Evolutionary conservation across 1,140 invertebrate genomes (phyloP).

Genomic region (Cotesia glomerata): DNA sequence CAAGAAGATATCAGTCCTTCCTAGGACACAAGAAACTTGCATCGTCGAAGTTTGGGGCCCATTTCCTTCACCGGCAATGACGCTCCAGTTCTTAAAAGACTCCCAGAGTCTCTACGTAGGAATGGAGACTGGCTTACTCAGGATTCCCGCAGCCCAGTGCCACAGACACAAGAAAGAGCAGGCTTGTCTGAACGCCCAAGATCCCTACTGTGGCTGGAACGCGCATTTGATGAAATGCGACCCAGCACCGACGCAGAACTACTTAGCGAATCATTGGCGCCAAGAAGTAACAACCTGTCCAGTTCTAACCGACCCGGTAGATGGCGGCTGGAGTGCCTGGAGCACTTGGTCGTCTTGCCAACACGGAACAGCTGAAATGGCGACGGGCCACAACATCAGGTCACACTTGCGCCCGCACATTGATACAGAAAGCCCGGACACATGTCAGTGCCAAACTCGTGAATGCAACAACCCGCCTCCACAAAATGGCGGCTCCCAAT

Average conservation of each 20-base stretch:
- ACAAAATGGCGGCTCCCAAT: slow-evolving; percentile 74
- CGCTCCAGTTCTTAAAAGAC: slow-evolving; percentile 80
- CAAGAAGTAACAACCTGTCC: slow-evolving; percentile 75
- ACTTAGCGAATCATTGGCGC: slow-evolving; percentile 71
- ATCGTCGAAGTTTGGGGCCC: slow-evolving; percentile 85
- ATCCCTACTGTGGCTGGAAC: slow-evolving; percentile 96
- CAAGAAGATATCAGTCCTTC: slow-evolving; percentile 81
- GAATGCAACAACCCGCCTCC: slow-evolving; percentile 85
- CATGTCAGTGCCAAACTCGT: slow-evolving; percentile 79
- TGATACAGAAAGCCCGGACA: slow-evolving; percentile 59
- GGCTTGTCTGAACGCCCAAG: slow-evolving; percentile 82
- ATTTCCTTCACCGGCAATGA: slow-evolving; percentile 69
- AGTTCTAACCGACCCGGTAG: slow-evolving; percentile 66
- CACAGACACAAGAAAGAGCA: slow-evolving; percentile 71
- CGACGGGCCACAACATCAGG: slow-evolving; percentile 31
- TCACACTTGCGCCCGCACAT: slow-evolving; percentile 33
- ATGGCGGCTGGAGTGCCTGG: slow-evolving; percentile 69
- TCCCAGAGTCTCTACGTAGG: slow-evolving; percentile 84
- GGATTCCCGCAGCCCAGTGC: slow-evolving; percentile 81
- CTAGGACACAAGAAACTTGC: slow-evolving; percentile 75
- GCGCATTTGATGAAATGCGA: slow-evolving; percentile 74
- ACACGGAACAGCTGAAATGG: slow-evolving; percentile 59
- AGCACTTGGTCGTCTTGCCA: slow-evolving; percentile 60
- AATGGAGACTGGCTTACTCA: slow-evolving; percentile 72
- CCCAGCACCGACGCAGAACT: slow-evolving; percentile 69